Evolutionary conservation across 2,113 vertebrate species (phyloP).

Genomic region (Strix uralensis): DNA sequence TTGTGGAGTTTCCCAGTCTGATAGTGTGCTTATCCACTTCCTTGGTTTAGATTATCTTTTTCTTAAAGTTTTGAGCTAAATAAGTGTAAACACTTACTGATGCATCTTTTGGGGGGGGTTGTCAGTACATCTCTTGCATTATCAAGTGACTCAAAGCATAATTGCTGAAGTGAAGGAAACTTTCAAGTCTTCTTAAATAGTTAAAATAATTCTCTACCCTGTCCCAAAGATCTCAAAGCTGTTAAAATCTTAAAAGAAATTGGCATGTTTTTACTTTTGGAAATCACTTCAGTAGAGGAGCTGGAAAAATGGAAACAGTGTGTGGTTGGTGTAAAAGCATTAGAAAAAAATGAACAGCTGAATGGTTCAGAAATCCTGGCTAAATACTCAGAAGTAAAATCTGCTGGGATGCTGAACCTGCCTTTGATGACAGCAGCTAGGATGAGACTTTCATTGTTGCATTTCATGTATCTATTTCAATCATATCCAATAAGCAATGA

Average conservation of each 20-base stretch:
- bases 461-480: background rate
- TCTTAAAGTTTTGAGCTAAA: background rate
- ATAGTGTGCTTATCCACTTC: background rate
- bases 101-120: background rate
- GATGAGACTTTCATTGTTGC: background rate
- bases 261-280: background rate
- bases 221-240: background rate
- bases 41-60: background rate
- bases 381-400: background rate
- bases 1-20: fast-evolving
- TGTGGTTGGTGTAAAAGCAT: background rate
- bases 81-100: background rate
- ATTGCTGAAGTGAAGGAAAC: background rate
- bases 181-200: background rate
- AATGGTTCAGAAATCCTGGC: background rate
- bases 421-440: background rate
- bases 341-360: background rate
- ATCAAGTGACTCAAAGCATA: background rate
- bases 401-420: background rate
- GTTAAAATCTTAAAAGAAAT: background rate
- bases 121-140: background rate
- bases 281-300: background rate
- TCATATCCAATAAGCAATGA: background rate
- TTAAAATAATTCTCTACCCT: background rate
- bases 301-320: background rate